phyloP scores from a whole-genome alignment of 2,888 invertebrate species.

The Agonum fuliginosum region DNA sequence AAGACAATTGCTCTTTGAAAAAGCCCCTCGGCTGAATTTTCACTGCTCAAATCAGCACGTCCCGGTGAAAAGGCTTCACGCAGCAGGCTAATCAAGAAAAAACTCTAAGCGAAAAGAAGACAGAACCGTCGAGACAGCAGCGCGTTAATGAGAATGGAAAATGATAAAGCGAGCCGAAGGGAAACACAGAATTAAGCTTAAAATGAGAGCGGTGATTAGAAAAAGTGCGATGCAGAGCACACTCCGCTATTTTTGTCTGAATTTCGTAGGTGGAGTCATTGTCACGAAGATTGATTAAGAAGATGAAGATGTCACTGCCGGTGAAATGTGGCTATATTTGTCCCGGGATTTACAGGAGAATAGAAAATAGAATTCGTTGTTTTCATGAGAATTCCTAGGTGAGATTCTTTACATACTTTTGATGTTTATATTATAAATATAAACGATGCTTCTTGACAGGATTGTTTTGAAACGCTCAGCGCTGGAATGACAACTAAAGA shows the following conservation, averaged over 20 bases:
- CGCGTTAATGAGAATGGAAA: conserved; percentile 57
- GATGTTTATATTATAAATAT: conserved; percentile 39
- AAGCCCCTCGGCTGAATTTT: too few species aligned
- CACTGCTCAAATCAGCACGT: too few species aligned
- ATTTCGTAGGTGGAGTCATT: conserved; percentile 55
- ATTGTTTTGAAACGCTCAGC: too few species aligned
- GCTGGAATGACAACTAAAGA: too few species aligned
- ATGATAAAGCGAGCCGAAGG: conserved; percentile 57
- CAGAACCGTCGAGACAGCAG: conserved; percentile 16
- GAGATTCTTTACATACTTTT: conserved; percentile 2
- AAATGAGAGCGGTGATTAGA: conserved; percentile 55
- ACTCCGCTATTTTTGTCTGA: conserved; percentile 34
- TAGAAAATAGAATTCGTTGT: conserved; percentile 2
- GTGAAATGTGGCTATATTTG: conserved; percentile 53
- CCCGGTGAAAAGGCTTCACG: neutral
- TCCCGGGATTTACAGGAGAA: conserved; percentile 13
- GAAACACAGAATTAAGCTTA: conserved; percentile 58
- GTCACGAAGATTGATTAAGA: conserved; percentile 57
- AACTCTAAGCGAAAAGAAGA: conserved; percentile 30
- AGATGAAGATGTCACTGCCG: conserved; percentile 43
- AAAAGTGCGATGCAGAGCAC: conserved; percentile 41
- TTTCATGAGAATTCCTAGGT: neutral
- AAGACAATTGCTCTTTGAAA: neutral
- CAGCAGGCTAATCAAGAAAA: conserved; percentile 54
- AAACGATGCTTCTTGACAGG: too few species aligned